Evolutionary conservation across 2,113 vertebrate genomes (phyloP), one percentile per base, ranked within the genome.

Genomic region (Gavialis gangeticus): DNA sequence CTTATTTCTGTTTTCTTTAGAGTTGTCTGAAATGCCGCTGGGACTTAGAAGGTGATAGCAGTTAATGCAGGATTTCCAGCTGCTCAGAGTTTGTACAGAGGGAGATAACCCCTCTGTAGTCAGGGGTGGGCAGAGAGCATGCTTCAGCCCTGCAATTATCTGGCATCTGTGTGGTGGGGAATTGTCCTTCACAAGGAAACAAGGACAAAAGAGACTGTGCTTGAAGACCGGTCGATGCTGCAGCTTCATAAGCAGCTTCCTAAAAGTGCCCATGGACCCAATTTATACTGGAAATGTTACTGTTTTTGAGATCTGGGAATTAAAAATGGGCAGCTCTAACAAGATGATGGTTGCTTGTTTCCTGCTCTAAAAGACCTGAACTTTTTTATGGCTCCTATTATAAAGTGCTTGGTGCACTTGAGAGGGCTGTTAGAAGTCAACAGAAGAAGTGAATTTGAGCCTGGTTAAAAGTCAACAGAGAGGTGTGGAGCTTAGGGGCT

Each of bases 1-100:
- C 91, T 93, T 81, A n/a, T 67, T 94, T 92, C 81, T 91, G 81
- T 88, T 93, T 92, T 81, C 56, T 71, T 88, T 63, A 69, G 37
- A 46, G 79, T 62, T 90, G 46, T 87, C 79, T 90, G 84, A 95
- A 87, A 78, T 82, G 84, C 76, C 64, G 12, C 30, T 80, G 84
- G 57, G 86, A 88, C 60, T 89, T 79, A 60, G 64, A 84, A 90
- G 27, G 71, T 90, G 87, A 78, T 18, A 77, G 88, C 0, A 0
- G 54, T 90, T 93, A 80, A 89, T 66, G 66, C 37, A 84, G 75
- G 64, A 75, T 73, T 90, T 92, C 25, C 85, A 73, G 27, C 60
- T 59, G 67, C 87, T 92, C 28, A 55, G 6, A 67, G 79, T 57
- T 19, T 56, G 25, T 25, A 82, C 75, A 21, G 46, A 84, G 81